Evolutionary conservation across 1,140 invertebrate genomes (phyloP).

Genomic region (Choristoneura fumiferana): DNA sequence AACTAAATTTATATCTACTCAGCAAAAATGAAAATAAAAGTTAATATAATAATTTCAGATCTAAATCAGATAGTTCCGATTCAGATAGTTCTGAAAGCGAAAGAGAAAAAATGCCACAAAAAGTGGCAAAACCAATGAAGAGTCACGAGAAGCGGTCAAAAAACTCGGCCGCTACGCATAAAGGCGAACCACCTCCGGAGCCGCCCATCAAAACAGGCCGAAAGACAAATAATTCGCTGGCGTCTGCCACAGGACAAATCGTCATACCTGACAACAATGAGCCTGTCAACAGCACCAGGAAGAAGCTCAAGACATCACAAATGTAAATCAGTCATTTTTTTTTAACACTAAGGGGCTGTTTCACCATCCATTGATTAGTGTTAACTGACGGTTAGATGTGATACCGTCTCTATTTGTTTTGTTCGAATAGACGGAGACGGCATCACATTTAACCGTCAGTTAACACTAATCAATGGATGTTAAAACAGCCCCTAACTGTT

Average conservation of each 20-base stretch:
- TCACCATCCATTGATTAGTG: too few relatives aligned
- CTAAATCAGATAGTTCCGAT: slow-evolving; percentile 49
- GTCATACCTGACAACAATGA: slow-evolving; percentile 82
- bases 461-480: too few relatives aligned
- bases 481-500: too few relatives aligned
- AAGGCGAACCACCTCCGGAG: slow-evolving; percentile 71
- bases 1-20: too few relatives aligned
- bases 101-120: slow-evolving; percentile 61
- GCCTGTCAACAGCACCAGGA: slow-evolving; percentile 71
- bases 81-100: slow-evolving; percentile 45
- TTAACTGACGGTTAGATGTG: too few relatives aligned
- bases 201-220: slow-evolving; percentile 81
- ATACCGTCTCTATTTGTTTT: too few relatives aligned
- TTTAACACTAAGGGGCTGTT: too few relatives aligned
- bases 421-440: too few relatives aligned
- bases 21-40: too few relatives aligned
- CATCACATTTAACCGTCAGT: too few relatives aligned
- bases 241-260: slow-evolving; percentile 89
- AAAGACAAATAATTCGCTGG: slow-evolving; percentile 92
- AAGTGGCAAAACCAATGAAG: slow-evolving; percentile 43
- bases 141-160: slow-evolving; percentile 55
- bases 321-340: slow-evolving; percentile 80
- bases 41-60: slow-evolving; percentile 31
- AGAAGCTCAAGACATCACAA: slow-evolving; percentile 83
- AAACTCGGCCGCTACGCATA: slow-evolving; percentile 59